Evolutionary conservation across 2,113 vertebrate species (phyloP), one percentile per base, ranked within the genome.

Genomic region (Delphinus delphis): DNA sequence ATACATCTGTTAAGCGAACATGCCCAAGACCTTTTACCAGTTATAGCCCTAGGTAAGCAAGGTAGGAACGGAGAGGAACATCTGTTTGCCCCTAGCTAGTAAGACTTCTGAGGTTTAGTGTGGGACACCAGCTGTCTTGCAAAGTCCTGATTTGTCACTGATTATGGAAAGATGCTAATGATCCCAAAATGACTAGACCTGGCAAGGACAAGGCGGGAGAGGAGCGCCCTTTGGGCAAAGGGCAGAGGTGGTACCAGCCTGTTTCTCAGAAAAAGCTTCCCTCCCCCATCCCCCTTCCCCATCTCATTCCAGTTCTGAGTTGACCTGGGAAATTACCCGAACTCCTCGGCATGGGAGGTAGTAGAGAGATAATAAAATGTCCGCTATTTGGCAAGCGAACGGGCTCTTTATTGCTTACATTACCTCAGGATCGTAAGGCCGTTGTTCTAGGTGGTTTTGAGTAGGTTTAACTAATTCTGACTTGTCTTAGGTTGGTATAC

Each of bases 61-160:
- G 91, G 81, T 53, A 12, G 50, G 28, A 17, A 79, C 44, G 63
- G 77, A 6, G 26, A 26, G 3, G 71, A 85, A 65, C 91, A 86
- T 82, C 91, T 97, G 95, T 79, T 97, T 93, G 95, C 95, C 62
- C 94, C 23, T 18, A 74, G 91, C 93, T 83, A 20, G 15, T 53
- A 13, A 82, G 65, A 47, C 74, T 88, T 81, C 93, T 2, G 71
- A 79, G 76, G 82, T 31, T 84, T 58, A 41, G 18, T 25, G 28
- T 31, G 70, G 62, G 21, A 9, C 15, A 50, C 84, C 88, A 53
- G 80, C 84, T 96, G 81, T 92, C 88, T 81, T 62, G 12, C 65
- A 60, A 76, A 53, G 38, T 50, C 25, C 28, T 1, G 5, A 10
- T 76, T 92, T 71, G 23, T 82, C 65, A 53, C 60, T 6, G 3